Percentiles rank a stretch among this genome's conserved stretches.
phyloP scores from a whole-genome alignment of 2,113 vertebrate species.

The Neofelis nebulosa region DNA sequence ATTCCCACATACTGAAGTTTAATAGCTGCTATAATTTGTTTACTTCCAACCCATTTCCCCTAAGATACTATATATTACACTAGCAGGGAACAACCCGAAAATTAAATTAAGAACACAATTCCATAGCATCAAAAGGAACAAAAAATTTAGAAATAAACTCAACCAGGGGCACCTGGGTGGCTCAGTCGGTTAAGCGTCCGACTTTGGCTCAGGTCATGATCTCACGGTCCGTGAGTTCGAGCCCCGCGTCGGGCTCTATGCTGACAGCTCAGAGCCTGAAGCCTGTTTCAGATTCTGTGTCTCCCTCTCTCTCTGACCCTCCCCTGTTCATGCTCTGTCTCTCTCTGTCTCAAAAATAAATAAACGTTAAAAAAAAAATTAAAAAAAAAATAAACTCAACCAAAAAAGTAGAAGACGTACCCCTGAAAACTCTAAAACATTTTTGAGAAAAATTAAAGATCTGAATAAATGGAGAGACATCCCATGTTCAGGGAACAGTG shows the following conservation, averaged over 20 bases:
- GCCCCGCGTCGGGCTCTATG: no score
- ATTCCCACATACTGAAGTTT: neutral
- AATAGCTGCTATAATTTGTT: neutral
- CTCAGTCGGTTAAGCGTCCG: no score
- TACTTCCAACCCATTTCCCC: neutral
- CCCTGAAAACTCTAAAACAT: neutral
- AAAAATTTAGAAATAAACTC: constrained; percentile 16
- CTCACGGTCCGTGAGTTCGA: no score
- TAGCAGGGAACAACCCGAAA: neutral
- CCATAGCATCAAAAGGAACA: neutral
- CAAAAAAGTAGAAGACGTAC: neutral
- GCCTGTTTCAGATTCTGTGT: no score
- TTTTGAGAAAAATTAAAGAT: neutral
- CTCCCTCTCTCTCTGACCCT: no score
- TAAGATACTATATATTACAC: neutral
- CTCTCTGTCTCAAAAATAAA: no score
- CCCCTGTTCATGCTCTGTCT: no score
- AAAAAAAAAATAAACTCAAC: neutral
- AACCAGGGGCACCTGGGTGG: neutral
- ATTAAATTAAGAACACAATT: constrained; percentile 20
- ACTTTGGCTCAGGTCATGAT: no score
- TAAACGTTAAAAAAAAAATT: no score
- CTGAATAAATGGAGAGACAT: neutral
- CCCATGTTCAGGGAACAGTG: neutral
- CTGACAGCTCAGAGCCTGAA: no score